These are phyloP conservation scores for Cnemophilus loriae DNA, from an alignment of 2,113 vertebrate genomes.

Conservation along the genomic window DNA sequence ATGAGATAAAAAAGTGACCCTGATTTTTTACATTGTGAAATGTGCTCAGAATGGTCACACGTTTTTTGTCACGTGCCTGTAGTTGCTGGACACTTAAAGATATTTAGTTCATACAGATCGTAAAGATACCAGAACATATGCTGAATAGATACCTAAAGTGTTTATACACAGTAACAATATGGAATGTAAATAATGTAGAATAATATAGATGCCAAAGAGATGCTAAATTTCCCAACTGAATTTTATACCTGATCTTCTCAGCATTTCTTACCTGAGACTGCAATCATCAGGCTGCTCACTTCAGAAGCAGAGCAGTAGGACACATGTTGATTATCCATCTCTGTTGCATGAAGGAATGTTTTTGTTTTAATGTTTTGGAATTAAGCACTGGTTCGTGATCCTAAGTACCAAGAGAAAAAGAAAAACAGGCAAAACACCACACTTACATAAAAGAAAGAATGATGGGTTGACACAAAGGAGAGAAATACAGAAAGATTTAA, in stretches of 20 bases:
- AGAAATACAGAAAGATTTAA: not conserved
- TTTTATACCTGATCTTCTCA: not conserved
- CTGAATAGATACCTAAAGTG: not conserved
- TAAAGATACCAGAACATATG: not conserved
- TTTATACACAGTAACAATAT: not conserved
- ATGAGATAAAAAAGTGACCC: not conserved
- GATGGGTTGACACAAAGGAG: not conserved
- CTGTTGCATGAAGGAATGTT: not conserved
- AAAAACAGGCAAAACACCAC: not conserved
- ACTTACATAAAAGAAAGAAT: not conserved
- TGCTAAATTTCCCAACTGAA: not conserved
- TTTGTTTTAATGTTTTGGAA: too few relatives aligned
- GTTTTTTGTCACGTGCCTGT: not conserved
- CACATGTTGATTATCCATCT: not conserved
- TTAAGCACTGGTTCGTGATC: not conserved
- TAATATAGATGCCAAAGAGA: not conserved
- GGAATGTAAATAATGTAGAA: not conserved
- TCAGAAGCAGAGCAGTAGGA: not conserved
- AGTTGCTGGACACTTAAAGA: not conserved
- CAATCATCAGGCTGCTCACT: not conserved
- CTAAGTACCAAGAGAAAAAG: not conserved
- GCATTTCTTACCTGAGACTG: not conserved
- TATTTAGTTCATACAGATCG: not conserved
- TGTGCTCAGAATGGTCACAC: not conserved
- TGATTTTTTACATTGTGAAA: not conserved